Conservation (phyloP, 2,888 invertebrate genomes). For the Eristalis tenax region DNA sequence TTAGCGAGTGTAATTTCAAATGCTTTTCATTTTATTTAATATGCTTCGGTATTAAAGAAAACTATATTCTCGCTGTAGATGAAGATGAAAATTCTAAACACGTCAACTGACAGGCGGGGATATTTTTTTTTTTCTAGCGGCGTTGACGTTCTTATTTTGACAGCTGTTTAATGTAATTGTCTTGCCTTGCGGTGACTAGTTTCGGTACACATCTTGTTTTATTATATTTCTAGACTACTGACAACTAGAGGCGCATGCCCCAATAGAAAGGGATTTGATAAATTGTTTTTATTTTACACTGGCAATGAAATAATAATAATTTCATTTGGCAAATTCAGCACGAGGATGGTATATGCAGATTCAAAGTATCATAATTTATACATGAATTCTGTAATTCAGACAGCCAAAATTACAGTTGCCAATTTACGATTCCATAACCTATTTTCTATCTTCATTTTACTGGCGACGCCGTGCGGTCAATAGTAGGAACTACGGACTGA, state of each 20-base stretch:
- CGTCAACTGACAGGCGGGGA: conserved; percentile 69
- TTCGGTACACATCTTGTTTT: background rate
- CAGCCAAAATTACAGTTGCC: too few relatives aligned
- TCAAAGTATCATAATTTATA: too few relatives aligned
- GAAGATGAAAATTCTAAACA: conserved; percentile 69
- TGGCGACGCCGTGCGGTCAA: too few relatives aligned
- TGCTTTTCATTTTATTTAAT: conserved; percentile 56
- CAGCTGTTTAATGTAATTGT: conserved; percentile 35
- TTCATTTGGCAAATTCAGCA: too few relatives aligned
- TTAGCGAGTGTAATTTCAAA: conserved; percentile 7
- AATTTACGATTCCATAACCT: too few relatives aligned
- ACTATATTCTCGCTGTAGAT: conserved; percentile 48
- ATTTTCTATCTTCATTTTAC: too few relatives aligned
- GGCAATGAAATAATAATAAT: too few relatives aligned
- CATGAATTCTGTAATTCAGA: too few relatives aligned
- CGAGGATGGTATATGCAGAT: too few relatives aligned
- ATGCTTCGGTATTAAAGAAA: conserved; percentile 36
- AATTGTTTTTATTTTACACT: too few relatives aligned
- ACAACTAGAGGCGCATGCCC: background rate
- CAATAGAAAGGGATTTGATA: too few relatives aligned
- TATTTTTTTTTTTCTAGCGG: conserved; percentile 37
- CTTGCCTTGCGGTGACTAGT: background rate
- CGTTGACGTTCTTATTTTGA: conserved; percentile 60
- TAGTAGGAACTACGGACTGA: too few relatives aligned
- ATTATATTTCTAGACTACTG: background rate